Conservation (phyloP, 2,113 vertebrate species). For the Nothoprocta perdicaria region DNA sequence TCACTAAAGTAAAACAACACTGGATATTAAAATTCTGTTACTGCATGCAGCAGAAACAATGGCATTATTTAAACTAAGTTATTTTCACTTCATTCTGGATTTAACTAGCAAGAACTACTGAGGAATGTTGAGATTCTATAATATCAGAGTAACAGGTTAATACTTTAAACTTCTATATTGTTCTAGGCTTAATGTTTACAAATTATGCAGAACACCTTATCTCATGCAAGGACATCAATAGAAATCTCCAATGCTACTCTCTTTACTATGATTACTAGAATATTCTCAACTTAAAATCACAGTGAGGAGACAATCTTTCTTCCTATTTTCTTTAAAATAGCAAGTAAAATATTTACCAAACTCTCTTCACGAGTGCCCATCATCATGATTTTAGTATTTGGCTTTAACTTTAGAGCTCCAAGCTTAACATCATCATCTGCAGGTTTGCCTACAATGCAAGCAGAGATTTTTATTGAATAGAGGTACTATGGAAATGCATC, state of each 20-base stretch:
- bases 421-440: constrained; percentile 96
- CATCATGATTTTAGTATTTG: constrained; percentile 99
- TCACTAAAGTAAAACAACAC: neutral
- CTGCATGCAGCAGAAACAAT: neutral
- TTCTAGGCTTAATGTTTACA: neutral
- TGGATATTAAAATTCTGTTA: neutral
- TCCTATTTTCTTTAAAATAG: constrained; percentile 17
- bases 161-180: neutral
- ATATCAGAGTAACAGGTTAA: neutral
- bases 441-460: constrained; percentile 88
- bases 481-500: neutral
- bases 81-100: neutral
- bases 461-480: constrained; percentile 63
- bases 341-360: constrained; percentile 85
- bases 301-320: neutral
- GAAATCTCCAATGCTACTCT: neutral
- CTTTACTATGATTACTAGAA: neutral
- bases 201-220: neutral
- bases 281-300: neutral
- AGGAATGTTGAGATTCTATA: neutral
- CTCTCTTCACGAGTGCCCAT: constrained; percentile 99
- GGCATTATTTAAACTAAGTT: neutral
- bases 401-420: constrained; percentile 95
- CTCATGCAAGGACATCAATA: neutral
- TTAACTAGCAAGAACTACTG: neutral